These are phyloP conservation scores for Periphyllus acericola DNA, from an alignment of 2,888 invertebrate species.

Conservation along the genomic window DNA sequence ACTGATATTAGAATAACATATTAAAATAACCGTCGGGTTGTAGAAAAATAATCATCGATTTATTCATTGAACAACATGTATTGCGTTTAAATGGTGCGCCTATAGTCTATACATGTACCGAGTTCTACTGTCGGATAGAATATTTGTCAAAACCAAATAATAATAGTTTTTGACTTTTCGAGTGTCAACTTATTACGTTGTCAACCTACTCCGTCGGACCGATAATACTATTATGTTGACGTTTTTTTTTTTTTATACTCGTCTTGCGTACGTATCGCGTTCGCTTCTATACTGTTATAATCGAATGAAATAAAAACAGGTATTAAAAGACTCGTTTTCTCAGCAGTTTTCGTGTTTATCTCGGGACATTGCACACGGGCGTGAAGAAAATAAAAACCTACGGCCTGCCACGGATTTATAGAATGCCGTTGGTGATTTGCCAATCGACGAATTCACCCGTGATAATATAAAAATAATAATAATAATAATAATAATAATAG, in stretches of 20 bases:
- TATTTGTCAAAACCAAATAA: neutral
- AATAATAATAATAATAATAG: neutral
- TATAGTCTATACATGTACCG: no score
- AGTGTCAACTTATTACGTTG: neutral
- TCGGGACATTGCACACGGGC: neutral
- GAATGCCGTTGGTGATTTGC: no score
- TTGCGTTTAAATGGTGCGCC: neutral
- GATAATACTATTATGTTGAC: neutral
- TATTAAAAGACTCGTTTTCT: neutral
- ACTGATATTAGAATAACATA: neutral
- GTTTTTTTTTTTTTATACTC: no score
- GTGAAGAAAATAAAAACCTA: neutral
- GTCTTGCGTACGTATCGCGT: neutral
- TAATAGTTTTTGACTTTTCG: neutral
- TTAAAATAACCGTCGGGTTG: neutral
- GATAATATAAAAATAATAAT: neutral
- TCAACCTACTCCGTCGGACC: neutral
- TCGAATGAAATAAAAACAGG: neutral
- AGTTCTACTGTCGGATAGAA: neutral
- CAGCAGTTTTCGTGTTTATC: neutral
- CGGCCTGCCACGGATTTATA: neutral
- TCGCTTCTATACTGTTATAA: neutral
- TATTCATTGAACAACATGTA: neutral
- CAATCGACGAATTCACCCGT: no score
- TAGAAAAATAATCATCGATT: neutral